These are phyloP conservation scores for Crossoptilon crossoptilon DNA, from an alignment of 2,797 vertebrate genomes.

Conservation along the genomic window DNA sequence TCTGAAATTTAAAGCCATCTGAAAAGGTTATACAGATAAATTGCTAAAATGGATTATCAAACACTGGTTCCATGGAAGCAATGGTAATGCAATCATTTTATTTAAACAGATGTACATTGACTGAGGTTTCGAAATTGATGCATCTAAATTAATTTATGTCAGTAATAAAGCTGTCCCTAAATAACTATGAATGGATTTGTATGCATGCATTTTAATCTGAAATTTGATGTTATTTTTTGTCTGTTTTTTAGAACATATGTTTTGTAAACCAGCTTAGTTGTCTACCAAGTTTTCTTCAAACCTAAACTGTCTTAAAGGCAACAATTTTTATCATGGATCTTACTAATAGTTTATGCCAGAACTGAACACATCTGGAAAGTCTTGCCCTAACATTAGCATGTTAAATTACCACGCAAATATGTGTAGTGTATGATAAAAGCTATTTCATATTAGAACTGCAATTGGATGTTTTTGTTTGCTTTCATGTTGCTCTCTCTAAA, in stretches of 20 bases:
- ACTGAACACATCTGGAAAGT: background rate
- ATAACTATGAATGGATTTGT: background rate
- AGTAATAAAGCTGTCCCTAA: background rate
- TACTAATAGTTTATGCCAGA: background rate
- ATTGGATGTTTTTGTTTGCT: conserved; percentile 23
- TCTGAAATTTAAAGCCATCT: background rate
- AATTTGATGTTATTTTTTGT: background rate
- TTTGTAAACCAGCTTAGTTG: background rate
- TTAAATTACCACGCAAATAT: background rate
- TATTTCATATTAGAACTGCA: background rate
- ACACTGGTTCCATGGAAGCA: background rate
- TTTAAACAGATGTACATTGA: background rate
- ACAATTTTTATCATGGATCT: background rate
- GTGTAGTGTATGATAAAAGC: background rate
- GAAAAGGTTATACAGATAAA: background rate
- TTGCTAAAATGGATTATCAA: background rate
- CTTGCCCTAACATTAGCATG: background rate
- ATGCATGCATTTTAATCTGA: background rate
- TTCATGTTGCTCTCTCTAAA: background rate
- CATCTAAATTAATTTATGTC: background rate
- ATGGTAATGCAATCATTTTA: background rate
- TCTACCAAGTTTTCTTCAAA: background rate
- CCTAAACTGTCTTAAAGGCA: background rate
- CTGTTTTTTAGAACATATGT: background rate
- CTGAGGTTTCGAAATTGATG: background rate